Evolutionary conservation across 2,888 invertebrate species (phyloP).

Genomic region (Nasonovia ribisnigri): DNA sequence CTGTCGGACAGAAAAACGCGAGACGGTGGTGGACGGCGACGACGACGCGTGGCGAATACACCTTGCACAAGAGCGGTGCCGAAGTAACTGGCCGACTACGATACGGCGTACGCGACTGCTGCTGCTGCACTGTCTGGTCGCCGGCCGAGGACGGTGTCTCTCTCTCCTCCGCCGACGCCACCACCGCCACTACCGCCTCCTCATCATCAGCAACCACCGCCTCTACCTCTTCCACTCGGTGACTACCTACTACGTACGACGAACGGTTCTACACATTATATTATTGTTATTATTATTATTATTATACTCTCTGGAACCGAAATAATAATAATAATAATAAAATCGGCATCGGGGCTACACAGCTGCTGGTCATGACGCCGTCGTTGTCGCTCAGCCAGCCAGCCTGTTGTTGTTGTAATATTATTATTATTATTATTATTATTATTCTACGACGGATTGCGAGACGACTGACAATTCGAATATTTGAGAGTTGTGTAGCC

Average conservation of each 20-base stretch:
- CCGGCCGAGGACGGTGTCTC: conserved; percentile 50
- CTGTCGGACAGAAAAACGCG: no score
- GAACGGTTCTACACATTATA: neutral
- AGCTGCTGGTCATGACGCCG: neutral
- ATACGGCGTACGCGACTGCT: neutral
- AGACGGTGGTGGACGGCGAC: neutral
- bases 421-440: neutral
- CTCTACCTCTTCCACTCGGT: neutral
- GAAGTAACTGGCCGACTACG: conserved; percentile 24
- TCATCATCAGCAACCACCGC: neutral
- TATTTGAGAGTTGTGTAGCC: neutral
- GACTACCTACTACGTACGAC: neutral
- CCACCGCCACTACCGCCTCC: neutral
- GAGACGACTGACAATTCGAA: neutral
- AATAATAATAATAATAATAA: conserved; percentile 17
- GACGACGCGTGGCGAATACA: conserved; percentile 10
- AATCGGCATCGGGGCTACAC: conserved; percentile 5
- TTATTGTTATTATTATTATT: neutral
- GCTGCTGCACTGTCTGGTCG: conserved; percentile 38
- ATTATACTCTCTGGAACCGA: neutral
- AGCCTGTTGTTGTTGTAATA: neutral
- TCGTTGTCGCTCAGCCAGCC: conserved; percentile 8
- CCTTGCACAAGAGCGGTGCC: conserved; percentile 38
- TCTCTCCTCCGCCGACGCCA: neutral
- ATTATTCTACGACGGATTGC: neutral